Evolutionary conservation across 2,888 invertebrate species (phyloP), one percentile per base, ranked within the genome.

Genomic region (Calliscelio sp.): DNA sequence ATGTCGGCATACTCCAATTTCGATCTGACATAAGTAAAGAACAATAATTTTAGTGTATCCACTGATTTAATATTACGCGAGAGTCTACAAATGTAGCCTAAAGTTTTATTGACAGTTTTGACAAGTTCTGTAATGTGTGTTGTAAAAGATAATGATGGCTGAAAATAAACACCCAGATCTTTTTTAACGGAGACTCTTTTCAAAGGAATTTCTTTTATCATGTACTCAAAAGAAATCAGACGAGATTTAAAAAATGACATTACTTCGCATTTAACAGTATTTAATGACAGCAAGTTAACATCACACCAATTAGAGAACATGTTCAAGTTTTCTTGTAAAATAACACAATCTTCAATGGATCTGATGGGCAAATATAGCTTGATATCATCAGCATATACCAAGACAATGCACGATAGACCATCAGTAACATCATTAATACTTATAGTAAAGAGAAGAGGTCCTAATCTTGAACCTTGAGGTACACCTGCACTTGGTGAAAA

Each of bases 1-100:
- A 51, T n/a, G 35, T 14, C 6, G 11, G 53, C 57, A 32, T 71
- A 71, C 22, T 71, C 71, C 0, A 71, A 14, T 46, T 71, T 59
- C 2, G 66, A 22, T 16, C 32, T 16, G 32, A 68, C 20, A 16
- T 18, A 53, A n/a, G n/a, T n/a, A n/a, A n/a, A n/a, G n/a, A 68
- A 68, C 18, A 68, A 8, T 1, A 38, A 7, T 14, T 38, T 38
- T 3, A 38, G 8, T 3, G 38, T 38, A 8, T 8, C 11, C 6
- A 14, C 14, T 38, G 38, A 38, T 14, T 11, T 8, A 14, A 11
- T 14, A 8, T 14, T 7, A 11, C 38, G 6, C 11, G 11, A 7
- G 11, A 38, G 3, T 32, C 32, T 32, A 5, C 5, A 32, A 5
- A 32, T 7, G 11, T 11, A 38, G 8, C 38, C 38, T 8, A 38